These are phyloP conservation scores for Ophthalmolycus amberensis DNA, from an alignment of 2,113 vertebrate species.

Conservation along the genomic window DNA sequence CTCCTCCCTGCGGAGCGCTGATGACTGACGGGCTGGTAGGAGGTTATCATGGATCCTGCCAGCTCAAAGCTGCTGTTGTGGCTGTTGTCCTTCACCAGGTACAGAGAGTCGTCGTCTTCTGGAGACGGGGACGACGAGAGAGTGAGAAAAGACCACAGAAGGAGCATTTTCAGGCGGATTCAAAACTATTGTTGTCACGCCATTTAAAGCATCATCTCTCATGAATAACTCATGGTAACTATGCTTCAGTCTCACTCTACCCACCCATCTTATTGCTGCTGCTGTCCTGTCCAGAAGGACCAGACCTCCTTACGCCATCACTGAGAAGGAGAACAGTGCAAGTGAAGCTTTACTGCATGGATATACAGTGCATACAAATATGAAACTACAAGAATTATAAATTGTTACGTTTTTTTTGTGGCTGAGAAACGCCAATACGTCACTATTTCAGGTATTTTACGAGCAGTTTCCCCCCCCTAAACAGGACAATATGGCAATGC, in stretches of 20 bases:
- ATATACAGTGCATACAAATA: not conserved
- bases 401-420: not conserved
- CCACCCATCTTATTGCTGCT: conserved; percentile 78
- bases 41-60: conserved; percentile 93
- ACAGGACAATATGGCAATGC: no score
- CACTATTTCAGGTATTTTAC: not conserved
- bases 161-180: not conserved
- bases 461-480: not conserved
- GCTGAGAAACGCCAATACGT: not conserved
- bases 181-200: not conserved
- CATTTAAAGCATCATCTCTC: not conserved
- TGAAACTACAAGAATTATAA: not conserved
- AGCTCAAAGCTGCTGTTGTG: conserved; percentile 98
- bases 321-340: conserved; percentile 48
- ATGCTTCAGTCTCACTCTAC: conserved; percentile 30
- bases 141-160: not conserved
- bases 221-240: not conserved
- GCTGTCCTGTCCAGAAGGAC: conserved; percentile 69
- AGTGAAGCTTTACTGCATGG: not conserved
- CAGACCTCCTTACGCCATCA: conserved; percentile 74
- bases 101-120: conserved; percentile 93
- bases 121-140: not conserved
- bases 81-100: conserved; percentile 91
- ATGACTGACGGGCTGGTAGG: conserved; percentile 91
- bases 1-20: conserved; percentile 83